Base-by-base conservation (phyloP, 2,113 vertebrate species). In the Pelobates fuscus region DNA sequence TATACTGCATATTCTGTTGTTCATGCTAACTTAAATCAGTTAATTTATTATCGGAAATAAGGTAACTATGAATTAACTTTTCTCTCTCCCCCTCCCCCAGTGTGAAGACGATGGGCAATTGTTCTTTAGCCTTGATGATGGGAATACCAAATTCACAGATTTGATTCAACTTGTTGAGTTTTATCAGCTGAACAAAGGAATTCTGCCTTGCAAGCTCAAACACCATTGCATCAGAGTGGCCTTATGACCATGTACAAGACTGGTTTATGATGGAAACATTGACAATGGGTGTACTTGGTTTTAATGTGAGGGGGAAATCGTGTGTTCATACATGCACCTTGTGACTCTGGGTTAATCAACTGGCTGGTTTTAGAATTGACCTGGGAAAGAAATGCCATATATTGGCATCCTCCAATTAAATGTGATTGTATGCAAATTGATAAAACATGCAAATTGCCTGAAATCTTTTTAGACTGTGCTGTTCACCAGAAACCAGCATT, bases 121-220 rank as follows among this genome's bases (percentile, higher is more conserved):
- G 65, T 98, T 96, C 92, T 98, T 98, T 87, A 98, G 94, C 86
- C 94, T 98, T 82, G 97, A 98, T 46, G 97, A 98, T 10, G 93
- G 97, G 78, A 93, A 94, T 89, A 99, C 97, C 89, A 98, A 94
- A 90, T 99, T 99, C 89, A 96, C 93, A 2, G 96, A 99, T 90
- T 89, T 99, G 88, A 99, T 99, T 81, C 97, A 99, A 84, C 92
- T 99, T 84, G 97, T 98, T 77, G 97, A 99, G 87, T 99, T 99
- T 84, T 98, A 98, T 90, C 96, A 98, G 91, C 95, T 99, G 82
- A 99, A 99, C 94, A 94, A 94, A 88, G 97, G 97, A 78, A 91
- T 97, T 71, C 90, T 99, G 89, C 97, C 97, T 82, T 98, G 94
- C 91, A 99, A 95, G 89, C 95, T 99, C 82, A 98, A 94, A 89